Percentiles rank a stretch among this genome's conserved stretches.
Evolutionary conservation across 1,140 invertebrate genomes (phyloP).

Genomic region (Archivesica marissinica): DNA sequence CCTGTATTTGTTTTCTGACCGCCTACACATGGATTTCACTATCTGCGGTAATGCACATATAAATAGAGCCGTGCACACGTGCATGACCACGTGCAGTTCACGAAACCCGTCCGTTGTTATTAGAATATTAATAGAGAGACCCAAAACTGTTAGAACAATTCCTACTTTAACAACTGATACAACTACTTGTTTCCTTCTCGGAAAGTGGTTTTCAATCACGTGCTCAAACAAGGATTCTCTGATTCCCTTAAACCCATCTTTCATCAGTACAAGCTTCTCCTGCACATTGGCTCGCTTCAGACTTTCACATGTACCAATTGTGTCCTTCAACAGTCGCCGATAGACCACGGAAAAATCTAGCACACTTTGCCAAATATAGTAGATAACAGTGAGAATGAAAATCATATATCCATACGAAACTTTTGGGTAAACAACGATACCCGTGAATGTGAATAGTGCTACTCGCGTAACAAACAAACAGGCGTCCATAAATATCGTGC

Average conservation of each 20-base stretch:
- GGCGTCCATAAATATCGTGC: conserved; percentile 45
- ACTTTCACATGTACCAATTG: not conserved
- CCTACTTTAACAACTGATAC: conserved; percentile 14
- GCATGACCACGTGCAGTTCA: conserved; percentile 46
- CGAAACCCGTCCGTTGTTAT: conserved; percentile 23
- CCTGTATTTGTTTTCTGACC: not conserved
- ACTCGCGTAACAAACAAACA: conserved; percentile 28
- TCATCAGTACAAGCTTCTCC: not conserved
- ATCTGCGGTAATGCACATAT: conserved; percentile 45
- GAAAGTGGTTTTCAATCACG: conserved; percentile 41
- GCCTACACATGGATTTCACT: conserved; percentile 13
- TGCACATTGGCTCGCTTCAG: not conserved
- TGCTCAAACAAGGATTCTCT: conserved; percentile 30
- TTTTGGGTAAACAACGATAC: conserved; percentile 44
- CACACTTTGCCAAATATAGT: conserved; percentile 34
- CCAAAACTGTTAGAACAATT: conserved; percentile 21
- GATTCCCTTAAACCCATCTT: not conserved
- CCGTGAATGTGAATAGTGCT: conserved; percentile 36
- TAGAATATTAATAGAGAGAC: conserved; percentile 29
- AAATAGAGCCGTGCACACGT: conserved; percentile 42
- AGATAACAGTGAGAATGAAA: conserved; percentile 34
- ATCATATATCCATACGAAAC: conserved; percentile 42
- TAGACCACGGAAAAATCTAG: conserved; percentile 9
- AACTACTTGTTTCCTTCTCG: conserved; percentile 24
- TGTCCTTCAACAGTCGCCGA: conserved; percentile 8